Evolutionary conservation across 64 coral and sea anemone genomes (phyloP).

Genomic region (Catalaphyllia jardinei): DNA sequence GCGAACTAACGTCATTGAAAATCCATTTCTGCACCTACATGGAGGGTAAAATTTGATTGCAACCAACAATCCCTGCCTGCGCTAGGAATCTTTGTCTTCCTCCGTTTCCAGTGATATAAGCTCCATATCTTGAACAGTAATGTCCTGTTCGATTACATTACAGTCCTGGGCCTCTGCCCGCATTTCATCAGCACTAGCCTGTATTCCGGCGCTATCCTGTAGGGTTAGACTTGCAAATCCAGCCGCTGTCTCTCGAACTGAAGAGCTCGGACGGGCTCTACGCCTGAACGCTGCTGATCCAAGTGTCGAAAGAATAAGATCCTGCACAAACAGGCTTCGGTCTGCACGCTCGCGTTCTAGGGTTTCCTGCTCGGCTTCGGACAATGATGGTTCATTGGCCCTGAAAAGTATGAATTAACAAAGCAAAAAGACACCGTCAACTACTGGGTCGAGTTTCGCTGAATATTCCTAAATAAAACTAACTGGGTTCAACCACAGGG

Average conservation of each 20-base stretch:
- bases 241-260: constrained; percentile 15
- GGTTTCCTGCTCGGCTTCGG: constrained; percentile 73
- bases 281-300: constrained; percentile 50
- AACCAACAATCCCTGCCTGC: background rate
- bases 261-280: background rate
- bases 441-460: no score
- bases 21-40: constrained; percentile 5
- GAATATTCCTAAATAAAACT: no score
- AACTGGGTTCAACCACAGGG: no score
- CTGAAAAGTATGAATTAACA: constrained; percentile 29
- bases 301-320: constrained; percentile 95
- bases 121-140: constrained; percentile 93
- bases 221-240: constrained; percentile 77
- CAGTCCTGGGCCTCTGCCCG: constrained; percentile 23
- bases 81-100: constrained; percentile 95
- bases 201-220: constrained; percentile 22
- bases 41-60: constrained; percentile 30
- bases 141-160: constrained; percentile 61
- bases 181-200: constrained; percentile 24
- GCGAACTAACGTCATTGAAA: background rate
- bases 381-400: constrained; percentile 82
- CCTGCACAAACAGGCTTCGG: constrained; percentile 95
- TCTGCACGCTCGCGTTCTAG: constrained; percentile 82
- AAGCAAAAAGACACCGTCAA: background rate
- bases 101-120: constrained; percentile 94